phyloP scores from a whole-genome alignment of 1,140 invertebrate species.

The Caenorhabditis briggsae region DNA sequence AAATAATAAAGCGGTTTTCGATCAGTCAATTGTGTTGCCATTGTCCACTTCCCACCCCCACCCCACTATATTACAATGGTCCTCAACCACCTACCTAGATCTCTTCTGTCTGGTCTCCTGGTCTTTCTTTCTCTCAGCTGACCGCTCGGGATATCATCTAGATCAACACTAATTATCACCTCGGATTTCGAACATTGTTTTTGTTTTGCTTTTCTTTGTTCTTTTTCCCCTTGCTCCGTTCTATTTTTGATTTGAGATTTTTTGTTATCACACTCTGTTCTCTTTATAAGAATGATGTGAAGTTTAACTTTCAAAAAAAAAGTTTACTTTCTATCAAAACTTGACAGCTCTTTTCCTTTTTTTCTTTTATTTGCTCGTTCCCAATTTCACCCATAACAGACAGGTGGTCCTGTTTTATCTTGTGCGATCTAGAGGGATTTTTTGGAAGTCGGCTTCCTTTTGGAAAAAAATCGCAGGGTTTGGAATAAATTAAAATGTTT shows the following conservation, averaged over 20 bases:
- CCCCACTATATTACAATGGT: conserved; percentile 44
- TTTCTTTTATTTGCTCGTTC: conserved; percentile 1
- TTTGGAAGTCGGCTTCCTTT: not conserved
- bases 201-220: conserved; percentile 20
- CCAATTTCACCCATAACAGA: not conserved
- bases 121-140: conserved; percentile 35
- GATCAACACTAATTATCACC: conserved; percentile 18
- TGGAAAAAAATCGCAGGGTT: not conserved
- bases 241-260: not conserved
- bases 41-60: conserved; percentile 36
- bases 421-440: not conserved
- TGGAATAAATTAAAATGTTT: no score
- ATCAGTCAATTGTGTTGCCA: conserved; percentile 27
- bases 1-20: conserved; percentile 53
- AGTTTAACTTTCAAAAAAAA: not conserved
- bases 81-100: not conserved
- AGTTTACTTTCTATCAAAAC: conserved; percentile 36
- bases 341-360: conserved; percentile 16
- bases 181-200: conserved; percentile 11
- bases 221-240: not conserved
- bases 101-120: not conserved
- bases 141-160: conserved; percentile 25
- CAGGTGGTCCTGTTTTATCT: not conserved
- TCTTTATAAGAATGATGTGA: no score
- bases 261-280: no score